These are phyloP conservation scores for Polypterus senegalus DNA, from an alignment of 2,113 vertebrate species.

Conservation along the genomic window DNA sequence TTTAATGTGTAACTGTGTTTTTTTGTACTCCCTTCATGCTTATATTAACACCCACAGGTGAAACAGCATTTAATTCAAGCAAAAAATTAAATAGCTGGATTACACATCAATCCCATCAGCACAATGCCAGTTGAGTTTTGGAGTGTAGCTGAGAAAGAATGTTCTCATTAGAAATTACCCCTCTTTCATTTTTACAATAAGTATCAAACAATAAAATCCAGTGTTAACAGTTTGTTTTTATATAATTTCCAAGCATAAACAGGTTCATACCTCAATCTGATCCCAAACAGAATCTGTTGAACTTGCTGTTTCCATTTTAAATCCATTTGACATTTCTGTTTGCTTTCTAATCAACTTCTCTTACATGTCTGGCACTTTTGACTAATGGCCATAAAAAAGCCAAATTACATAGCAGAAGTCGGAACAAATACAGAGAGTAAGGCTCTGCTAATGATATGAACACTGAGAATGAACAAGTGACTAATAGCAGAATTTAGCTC, in stretches of 20 bases:
- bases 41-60: not conserved
- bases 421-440: no score
- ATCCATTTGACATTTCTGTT: no score
- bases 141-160: not conserved
- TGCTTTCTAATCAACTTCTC: no score
- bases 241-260: not conserved
- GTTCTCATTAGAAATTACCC: not conserved
- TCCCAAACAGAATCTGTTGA: no score
- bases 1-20: constrained; percentile 4
- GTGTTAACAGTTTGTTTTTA: not conserved
- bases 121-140: not conserved
- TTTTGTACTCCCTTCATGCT: constrained; percentile 12
- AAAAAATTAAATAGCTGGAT: not conserved
- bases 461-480: not conserved
- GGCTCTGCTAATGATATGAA: not conserved
- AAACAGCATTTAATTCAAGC: not conserved
- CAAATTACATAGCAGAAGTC: no score
- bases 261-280: no score
- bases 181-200: not conserved
- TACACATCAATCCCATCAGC: constrained; percentile 1
- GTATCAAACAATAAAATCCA: not conserved
- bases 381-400: no score
- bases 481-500: not conserved
- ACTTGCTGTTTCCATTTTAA: no score
- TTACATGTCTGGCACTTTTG: no score